A percentile compares a stretch with the other conserved stretches of the same genome.
phyloP scores from a whole-genome alignment of 2,797 vertebrate species.

The Moxostoma hubbsi region DNA sequence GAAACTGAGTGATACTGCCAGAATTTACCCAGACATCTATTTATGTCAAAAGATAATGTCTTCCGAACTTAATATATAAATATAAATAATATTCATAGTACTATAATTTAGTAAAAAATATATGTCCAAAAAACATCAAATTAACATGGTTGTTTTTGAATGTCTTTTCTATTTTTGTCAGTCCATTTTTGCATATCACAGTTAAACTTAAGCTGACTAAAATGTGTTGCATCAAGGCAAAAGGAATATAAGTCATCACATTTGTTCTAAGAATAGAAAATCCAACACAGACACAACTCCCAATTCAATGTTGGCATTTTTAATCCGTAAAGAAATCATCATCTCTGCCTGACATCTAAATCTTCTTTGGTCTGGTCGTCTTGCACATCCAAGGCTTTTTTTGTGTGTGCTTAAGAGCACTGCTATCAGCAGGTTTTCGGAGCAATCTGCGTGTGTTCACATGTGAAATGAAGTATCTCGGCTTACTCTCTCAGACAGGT shows the following conservation, averaged over 20 bases:
- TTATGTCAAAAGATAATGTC: too few relatives aligned
- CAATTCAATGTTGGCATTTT: slow-evolving; percentile 26
- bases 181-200: slow-evolving; percentile 1
- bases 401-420: slow-evolving; percentile 59
- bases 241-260: slow-evolving; percentile 27
- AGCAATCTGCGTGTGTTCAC: slow-evolving; percentile 66
- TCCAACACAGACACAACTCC: slow-evolving; percentile 7
- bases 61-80: too few relatives aligned
- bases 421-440: slow-evolving; percentile 58
- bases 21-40: too few relatives aligned
- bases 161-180: background rate
- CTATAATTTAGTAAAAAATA: too few relatives aligned
- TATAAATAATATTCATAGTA: too few relatives aligned
- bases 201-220: slow-evolving; percentile 6
- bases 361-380: slow-evolving; percentile 20
- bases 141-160: too few relatives aligned
- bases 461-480: slow-evolving; percentile 77
- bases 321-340: slow-evolving; percentile 9
- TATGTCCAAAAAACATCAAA: too few relatives aligned
- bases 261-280: slow-evolving; percentile 40
- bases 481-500: slow-evolving; percentile 74
- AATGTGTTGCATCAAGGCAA: slow-evolving; percentile 25
- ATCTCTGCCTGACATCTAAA: slow-evolving; percentile 12
- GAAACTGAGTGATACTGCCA: too few relatives aligned
- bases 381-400: slow-evolving; percentile 43